These are phyloP conservation scores for Andrena minutula DNA, from an alignment of 2,888 invertebrate genomes.

Conservation along the genomic window DNA sequence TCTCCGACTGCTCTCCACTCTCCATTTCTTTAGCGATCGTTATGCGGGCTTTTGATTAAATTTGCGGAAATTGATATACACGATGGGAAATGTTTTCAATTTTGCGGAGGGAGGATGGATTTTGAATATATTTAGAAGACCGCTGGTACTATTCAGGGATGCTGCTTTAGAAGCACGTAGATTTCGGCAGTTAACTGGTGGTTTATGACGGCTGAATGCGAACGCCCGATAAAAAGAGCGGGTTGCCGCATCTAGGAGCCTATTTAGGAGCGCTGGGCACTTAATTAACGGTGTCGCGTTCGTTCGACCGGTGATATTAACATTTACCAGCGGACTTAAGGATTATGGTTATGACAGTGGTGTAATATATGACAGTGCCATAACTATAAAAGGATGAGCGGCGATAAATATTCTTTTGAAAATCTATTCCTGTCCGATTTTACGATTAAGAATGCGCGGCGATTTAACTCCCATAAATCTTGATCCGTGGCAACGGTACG, in stretches of 20 bases:
- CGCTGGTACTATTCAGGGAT: neutral
- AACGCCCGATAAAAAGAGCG: neutral
- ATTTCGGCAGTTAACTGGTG: neutral
- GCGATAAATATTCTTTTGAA: conserved; percentile 27
- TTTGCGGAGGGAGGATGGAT: too few species aligned
- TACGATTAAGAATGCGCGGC: conserved; percentile 18
- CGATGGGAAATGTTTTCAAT: too few species aligned
- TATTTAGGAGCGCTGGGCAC: conserved; percentile 1
- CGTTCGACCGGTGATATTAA: conserved; percentile 26
- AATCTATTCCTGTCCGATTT: conserved; percentile 34
- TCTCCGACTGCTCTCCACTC: neutral
- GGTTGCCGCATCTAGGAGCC: conserved; percentile 16
- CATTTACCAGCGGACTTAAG: conserved; percentile 18
- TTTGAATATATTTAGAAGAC: neutral
- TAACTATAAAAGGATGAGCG: conserved; percentile 27
- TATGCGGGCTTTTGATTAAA: neutral
- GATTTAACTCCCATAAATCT: conserved; percentile 33
- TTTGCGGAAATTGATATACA: neutral
- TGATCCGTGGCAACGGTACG: conserved; percentile 14
- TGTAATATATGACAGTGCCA: conserved; percentile 32
- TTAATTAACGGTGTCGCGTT: conserved; percentile 44
- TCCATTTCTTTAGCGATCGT: too few species aligned
- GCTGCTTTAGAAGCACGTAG: neutral
- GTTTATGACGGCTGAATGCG: conserved; percentile 7
- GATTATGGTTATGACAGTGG: conserved; percentile 43